These are phyloP conservation scores for Bembecia ichneumoniformis DNA, from an alignment of 2,888 invertebrate species.

Conservation along the genomic window DNA sequence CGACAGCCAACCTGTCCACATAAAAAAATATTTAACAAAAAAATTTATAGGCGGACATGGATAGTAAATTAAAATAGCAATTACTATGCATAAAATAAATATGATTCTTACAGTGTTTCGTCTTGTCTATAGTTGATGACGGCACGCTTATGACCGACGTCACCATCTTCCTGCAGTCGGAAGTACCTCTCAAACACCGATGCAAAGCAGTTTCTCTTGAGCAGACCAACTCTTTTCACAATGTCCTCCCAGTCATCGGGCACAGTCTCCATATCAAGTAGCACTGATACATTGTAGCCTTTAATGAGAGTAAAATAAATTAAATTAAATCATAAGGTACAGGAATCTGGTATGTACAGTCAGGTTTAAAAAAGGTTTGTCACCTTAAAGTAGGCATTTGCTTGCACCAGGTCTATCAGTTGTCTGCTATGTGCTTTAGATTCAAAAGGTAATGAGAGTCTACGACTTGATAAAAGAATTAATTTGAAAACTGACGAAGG, in stretches of 20 bases:
- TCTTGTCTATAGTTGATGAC: conserved; percentile 99
- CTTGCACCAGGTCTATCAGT: no score
- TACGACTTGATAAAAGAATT: no score
- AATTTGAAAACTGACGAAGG: no score
- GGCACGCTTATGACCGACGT: conserved; percentile 92
- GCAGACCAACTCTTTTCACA: conserved; percentile 92
- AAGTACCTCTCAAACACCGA: conserved; percentile 99
- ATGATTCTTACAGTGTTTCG: conserved; percentile 98
- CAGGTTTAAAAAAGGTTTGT: no score
- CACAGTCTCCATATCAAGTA: conserved; percentile 93
- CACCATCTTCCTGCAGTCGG: conserved; percentile 94
- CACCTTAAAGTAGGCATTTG: no score
- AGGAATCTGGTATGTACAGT: no score
- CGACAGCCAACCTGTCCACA: no score
- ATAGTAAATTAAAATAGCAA: no score
- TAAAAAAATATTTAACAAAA: no score
- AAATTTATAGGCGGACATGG: no score
- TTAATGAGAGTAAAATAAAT: conserved; percentile 7
- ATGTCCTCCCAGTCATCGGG: conserved; percentile 91
- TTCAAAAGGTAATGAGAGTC: no score
- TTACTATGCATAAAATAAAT: conserved; percentile 17
- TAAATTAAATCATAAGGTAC: background rate
- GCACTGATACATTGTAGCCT: conserved; percentile 95
- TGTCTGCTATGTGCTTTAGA: no score
- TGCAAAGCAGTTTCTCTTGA: conserved; percentile 99